Evolutionary conservation across 1,140 invertebrate species (phyloP).

Genomic region (Lucilia sericata): DNA sequence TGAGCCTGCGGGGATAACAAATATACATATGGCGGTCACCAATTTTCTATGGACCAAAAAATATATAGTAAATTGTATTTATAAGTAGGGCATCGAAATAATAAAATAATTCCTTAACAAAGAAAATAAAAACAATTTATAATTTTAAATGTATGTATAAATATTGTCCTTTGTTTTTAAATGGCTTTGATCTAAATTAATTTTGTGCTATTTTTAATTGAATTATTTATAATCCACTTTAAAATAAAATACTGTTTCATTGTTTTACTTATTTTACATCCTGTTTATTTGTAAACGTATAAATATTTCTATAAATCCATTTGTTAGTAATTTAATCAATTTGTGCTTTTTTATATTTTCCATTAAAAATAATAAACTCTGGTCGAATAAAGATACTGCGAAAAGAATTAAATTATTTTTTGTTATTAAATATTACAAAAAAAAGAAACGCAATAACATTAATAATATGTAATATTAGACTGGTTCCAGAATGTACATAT

Average conservation of each 20-base stretch:
- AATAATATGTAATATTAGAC: too few relatives aligned
- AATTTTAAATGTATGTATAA: background rate
- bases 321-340: background rate
- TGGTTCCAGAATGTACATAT: too few relatives aligned
- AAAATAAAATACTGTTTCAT: background rate
- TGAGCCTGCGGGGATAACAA: too few relatives aligned
- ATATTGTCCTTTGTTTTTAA: conserved; percentile 11
- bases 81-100: background rate
- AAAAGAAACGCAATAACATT: too few relatives aligned
- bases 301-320: background rate
- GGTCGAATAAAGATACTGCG: background rate
- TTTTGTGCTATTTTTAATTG: background rate
- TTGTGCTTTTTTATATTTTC: background rate
- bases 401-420: too few relatives aligned
- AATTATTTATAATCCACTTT: background rate
- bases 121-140: background rate
- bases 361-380: background rate
- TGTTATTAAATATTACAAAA: too few relatives aligned
- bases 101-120: background rate
- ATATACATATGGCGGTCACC: too few relatives aligned
- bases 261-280: background rate
- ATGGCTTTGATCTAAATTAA: background rate
- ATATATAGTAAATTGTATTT: too few relatives aligned
- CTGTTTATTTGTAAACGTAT: background rate
- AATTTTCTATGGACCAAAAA: too few relatives aligned